phyloP scores from a whole-genome alignment of 1,140 invertebrate genomes.

The Drosophila bocqueti region DNA sequence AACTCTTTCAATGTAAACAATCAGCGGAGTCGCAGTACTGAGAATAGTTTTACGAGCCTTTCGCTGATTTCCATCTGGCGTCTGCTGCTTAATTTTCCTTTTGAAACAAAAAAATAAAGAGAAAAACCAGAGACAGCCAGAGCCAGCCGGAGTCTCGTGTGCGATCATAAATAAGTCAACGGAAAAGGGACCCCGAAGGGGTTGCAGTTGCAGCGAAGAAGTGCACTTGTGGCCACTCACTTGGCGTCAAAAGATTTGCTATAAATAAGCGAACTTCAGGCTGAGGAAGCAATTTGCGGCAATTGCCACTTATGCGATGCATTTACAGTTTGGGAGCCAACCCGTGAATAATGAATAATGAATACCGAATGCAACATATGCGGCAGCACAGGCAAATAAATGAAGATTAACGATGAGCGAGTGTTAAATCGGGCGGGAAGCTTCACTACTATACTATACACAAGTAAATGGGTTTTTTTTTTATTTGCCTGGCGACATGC shows the following conservation, averaged over 20 bases:
- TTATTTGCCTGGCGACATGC: conserved; percentile 49
- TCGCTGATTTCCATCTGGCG: conserved; percentile 53
- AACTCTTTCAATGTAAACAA: conserved; percentile 41
- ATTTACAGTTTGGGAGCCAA: conserved; percentile 61
- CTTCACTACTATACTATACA: neutral
- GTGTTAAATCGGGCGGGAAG: conserved; percentile 43
- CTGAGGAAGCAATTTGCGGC: conserved; percentile 73
- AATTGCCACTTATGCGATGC: conserved; percentile 66
- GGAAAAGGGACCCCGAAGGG: conserved; percentile 25
- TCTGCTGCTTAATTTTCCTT: conserved; percentile 29
- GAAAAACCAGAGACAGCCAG: conserved; percentile 1
- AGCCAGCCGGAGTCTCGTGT: conserved; percentile 26
- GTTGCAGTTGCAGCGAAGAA: neutral
- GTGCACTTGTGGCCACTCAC: conserved; percentile 72
- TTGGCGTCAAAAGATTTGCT: conserved; percentile 68
- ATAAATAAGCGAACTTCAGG: conserved; percentile 58
- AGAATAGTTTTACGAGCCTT: conserved; percentile 53
- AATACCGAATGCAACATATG: conserved; percentile 41
- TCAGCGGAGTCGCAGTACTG: conserved; percentile 32
- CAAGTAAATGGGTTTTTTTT: conserved; percentile 1
- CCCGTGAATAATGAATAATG: conserved; percentile 34
- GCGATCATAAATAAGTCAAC: conserved; percentile 76
- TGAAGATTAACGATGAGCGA: conserved; percentile 73
- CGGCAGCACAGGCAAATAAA: conserved; percentile 63
- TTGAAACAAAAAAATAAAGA: conserved; percentile 1